Percentiles rank a stretch among this genome's conserved stretches.
Evolutionary conservation across 37 sponge, comb jelly and placozoan genomes (phyloP).

Genomic region (Chondrilla cf. caribensis): DNA sequence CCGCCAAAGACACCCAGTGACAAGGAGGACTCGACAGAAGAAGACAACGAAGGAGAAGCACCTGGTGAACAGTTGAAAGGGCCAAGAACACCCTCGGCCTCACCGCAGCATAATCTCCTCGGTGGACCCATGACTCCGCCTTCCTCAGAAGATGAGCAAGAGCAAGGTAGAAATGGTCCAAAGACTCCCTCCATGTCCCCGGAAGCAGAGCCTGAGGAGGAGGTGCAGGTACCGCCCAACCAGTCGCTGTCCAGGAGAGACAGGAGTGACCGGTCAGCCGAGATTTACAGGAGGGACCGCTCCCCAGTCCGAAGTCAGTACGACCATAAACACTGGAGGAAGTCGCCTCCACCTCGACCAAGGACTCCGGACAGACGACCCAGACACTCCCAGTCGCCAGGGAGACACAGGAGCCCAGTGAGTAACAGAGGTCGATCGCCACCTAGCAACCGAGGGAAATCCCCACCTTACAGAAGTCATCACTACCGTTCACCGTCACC

Average conservation of each 20-base stretch:
- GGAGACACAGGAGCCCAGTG: background rate
- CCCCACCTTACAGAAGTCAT: too few species aligned
- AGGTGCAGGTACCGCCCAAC: background rate
- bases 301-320: too few species aligned
- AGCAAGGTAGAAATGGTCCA: too few species aligned
- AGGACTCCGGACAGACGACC: too few species aligned
- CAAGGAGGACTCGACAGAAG: background rate
- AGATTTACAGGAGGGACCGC: too few species aligned
- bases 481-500: background rate
- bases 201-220: background rate
- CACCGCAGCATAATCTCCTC: too few species aligned
- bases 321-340: too few species aligned
- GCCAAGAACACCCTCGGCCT: background rate
- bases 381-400: background rate
- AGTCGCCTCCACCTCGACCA: too few species aligned
- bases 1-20: background rate
- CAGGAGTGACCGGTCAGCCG: too few species aligned
- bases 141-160: background rate
- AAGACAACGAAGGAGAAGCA: background rate
- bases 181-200: too few species aligned
- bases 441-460: background rate
- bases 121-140: background rate
- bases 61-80: background rate
- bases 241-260: too few species aligned
- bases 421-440: background rate